Evolutionary conservation across 2,797 vertebrate species (phyloP).

Genomic region (Paramormyrops hopkinsi): DNA sequence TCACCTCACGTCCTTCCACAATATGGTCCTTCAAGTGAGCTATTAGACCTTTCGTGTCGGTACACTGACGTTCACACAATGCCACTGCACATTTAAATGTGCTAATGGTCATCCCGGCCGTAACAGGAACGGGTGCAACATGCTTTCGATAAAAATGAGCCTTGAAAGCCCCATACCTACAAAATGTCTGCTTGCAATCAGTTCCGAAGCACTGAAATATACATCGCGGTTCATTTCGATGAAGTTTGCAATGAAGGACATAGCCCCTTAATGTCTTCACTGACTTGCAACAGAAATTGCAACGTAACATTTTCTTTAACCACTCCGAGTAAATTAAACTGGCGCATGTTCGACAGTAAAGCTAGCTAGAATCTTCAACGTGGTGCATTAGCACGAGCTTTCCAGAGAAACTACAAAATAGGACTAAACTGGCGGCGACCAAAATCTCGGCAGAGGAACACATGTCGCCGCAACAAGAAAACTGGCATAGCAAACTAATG

Average conservation of each 20-base stretch:
- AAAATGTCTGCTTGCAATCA: slow-evolving; percentile 28
- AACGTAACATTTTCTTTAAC: neutral
- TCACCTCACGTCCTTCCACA: slow-evolving; percentile 24
- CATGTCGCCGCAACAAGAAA: neutral
- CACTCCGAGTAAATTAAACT: neutral
- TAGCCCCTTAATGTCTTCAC: neutral
- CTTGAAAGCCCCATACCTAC: slow-evolving; percentile 28
- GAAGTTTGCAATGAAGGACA: neutral
- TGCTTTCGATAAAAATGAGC: neutral
- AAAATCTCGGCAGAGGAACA: neutral
- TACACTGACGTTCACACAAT: slow-evolving; percentile 18
- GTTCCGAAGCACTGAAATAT: slow-evolving; percentile 30
- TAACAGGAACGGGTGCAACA: slow-evolving; percentile 15
- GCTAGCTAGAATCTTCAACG: neutral
- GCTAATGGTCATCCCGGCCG: neutral
- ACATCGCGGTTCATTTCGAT: slow-evolving; percentile 9
- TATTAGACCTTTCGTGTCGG: neutral
- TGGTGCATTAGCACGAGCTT: neutral
- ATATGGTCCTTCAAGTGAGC: slow-evolving; percentile 20
- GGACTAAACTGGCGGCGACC: neutral
- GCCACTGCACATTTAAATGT: neutral
- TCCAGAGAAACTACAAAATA: neutral
- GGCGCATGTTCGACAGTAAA: neutral
- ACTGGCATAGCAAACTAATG: neutral
- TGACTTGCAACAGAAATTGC: neutral